These are phyloP conservation scores for Drosophila mauritiana DNA, from an alignment of 1,140 invertebrate species.

Conservation along the genomic window DNA sequence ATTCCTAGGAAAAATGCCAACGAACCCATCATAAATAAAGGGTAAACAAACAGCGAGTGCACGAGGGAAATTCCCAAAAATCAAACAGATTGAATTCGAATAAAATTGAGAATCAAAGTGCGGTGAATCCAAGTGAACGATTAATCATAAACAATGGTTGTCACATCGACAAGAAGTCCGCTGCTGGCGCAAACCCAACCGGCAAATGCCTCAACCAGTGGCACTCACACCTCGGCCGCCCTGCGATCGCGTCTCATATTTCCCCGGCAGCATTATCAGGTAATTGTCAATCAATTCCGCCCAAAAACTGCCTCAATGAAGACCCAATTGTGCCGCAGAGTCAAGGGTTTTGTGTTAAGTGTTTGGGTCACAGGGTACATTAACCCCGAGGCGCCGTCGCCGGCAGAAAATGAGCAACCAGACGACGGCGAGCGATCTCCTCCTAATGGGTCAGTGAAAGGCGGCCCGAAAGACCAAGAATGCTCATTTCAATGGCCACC, in stretches of 20 bases:
- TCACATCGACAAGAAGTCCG: slow-evolving; percentile 72
- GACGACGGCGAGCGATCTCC: slow-evolving; percentile 16
- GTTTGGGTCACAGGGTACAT: slow-evolving; percentile 50
- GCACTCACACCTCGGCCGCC: slow-evolving; percentile 53
- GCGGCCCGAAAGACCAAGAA: slow-evolving; percentile 16
- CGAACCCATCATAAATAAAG: slow-evolving; percentile 38
- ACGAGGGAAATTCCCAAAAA: slow-evolving; percentile 7
- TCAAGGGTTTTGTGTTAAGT: slow-evolving; percentile 23
- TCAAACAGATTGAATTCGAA: not conserved
- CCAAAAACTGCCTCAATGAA: slow-evolving; percentile 1
- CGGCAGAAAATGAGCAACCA: slow-evolving; percentile 39
- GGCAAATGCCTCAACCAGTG: slow-evolving; percentile 52
- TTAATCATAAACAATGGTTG: slow-evolving; percentile 56
- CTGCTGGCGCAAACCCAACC: slow-evolving; percentile 64
- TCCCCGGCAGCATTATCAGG: slow-evolving; percentile 79
- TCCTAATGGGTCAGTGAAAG: slow-evolving; percentile 48
- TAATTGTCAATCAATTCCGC: slow-evolving; percentile 44
- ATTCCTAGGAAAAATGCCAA: slow-evolving; percentile 53
- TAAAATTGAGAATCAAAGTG: slow-evolving; percentile 15
- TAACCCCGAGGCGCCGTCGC: slow-evolving; percentile 67
- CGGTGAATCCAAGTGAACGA: slow-evolving; percentile 8
- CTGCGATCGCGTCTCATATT: slow-evolving; percentile 75
- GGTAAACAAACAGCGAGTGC: slow-evolving; percentile 34
- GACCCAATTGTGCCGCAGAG: slow-evolving; percentile 7
- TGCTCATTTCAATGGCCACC: slow-evolving; percentile 1